Base-by-base conservation (phyloP, 2,113 vertebrate genomes). In the Siniperca chuatsi region DNA sequence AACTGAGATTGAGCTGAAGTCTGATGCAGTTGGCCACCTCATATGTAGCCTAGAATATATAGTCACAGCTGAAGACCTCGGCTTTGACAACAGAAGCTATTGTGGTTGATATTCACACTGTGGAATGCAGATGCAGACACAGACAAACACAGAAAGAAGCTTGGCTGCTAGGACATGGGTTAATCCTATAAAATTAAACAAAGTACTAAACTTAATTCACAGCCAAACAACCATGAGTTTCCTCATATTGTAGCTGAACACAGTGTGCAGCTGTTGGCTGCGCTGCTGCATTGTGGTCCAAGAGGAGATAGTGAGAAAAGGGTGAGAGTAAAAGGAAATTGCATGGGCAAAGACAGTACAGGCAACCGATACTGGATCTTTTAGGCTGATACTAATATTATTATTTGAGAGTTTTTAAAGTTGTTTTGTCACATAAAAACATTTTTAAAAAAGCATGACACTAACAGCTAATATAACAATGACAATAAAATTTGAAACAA, bases 1-100 rank as follows among this genome's bases (percentile, higher is more conserved):
- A 91, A 89, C 90, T 92, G 86, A 92, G 88, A 94, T 94, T 68
- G 70, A 88, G 81, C 66, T 77, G 87, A 86, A 86, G 86, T 71
- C 69, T 82, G 87, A 87, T 91, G 91, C 79, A 72, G 81, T 91
- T 89, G 88, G 91, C 90, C 74, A 57, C 72, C 60, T 93, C 79
- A 37, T 84, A 23, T 20, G 81, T 87, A 81, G 81, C 74, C 57
- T 78, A 55, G 68, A 84, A 89, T 68, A 84, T 71, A 77, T 48
- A 70, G 71, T 88, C 74, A n/a, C 76, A 82, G 87, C 84, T 84
- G 64, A 85, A 67, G 82, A 65, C 71, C 74, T 80, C 52, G 9
- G 58, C 84, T 87, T 69, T 74, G 87, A 90, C 88, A 88, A 86
- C 82, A 68, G 76, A 85, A 67, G 69, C 81, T 55, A 55, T 79